These are phyloP conservation scores for Strigamia maritima DNA, from an alignment of 2,888 invertebrate genomes.

Conservation along the genomic window DNA sequence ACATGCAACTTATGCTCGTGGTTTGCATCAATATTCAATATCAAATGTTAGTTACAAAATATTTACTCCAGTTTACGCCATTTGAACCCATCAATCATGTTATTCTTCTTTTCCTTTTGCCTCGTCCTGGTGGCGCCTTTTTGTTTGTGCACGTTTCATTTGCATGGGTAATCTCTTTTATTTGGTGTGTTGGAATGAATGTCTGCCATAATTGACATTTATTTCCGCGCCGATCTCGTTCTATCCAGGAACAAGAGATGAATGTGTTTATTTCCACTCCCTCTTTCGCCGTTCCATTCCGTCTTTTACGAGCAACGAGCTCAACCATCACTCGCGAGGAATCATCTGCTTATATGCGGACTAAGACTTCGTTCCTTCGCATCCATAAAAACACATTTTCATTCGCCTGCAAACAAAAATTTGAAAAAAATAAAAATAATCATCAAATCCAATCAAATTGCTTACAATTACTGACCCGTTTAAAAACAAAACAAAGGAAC, in stretches of 20 bases:
- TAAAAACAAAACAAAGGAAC: too few relatives aligned
- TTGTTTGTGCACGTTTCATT: conserved; percentile 35
- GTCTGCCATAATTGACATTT: conserved; percentile 35
- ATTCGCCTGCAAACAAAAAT: not conserved
- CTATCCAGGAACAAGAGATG: conserved; percentile 21
- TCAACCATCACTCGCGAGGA: not conserved
- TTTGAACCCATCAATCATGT: not conserved
- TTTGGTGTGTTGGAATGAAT: conserved; percentile 28
- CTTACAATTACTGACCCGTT: too few relatives aligned
- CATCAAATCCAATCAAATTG: too few relatives aligned
- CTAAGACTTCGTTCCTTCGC: not conserved
- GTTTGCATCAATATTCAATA: too few relatives aligned
- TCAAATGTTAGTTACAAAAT: too few relatives aligned
- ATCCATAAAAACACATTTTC: not conserved
- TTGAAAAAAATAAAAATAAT: not conserved
- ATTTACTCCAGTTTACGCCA: too few relatives aligned
- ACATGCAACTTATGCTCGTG: too few relatives aligned
- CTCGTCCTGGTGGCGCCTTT: conserved; percentile 6
- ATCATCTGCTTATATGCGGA: not conserved
- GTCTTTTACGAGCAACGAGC: not conserved
- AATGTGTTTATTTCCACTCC: conserved; percentile 33
- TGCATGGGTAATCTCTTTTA: conserved; percentile 35
- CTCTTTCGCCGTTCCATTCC: not conserved
- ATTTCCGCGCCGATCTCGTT: conserved; percentile 24
- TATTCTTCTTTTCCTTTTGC: not conserved